phyloP scores from a whole-genome alignment of 2,888 invertebrate species.

The Acleris emargana region DNA sequence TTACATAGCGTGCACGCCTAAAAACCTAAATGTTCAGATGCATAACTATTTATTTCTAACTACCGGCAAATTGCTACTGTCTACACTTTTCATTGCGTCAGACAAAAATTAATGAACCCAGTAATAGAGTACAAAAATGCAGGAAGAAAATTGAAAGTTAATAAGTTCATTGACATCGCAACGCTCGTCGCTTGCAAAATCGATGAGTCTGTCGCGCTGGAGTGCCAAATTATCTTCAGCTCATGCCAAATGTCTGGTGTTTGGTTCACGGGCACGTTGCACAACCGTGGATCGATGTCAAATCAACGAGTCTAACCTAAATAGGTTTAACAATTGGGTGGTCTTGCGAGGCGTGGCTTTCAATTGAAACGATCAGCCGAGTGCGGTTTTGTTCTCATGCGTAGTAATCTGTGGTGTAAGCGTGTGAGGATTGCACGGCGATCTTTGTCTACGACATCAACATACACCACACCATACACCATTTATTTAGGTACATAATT shows the following conservation, averaged over 20 bases:
- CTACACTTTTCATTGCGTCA: slow-evolving; percentile 18
- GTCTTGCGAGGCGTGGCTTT: slow-evolving; percentile 7
- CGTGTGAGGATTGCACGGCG: too few species aligned
- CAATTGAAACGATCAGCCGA: slow-evolving; percentile 22
- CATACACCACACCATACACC: too few species aligned
- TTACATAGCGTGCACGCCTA: slow-evolving; percentile 35
- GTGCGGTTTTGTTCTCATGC: too few species aligned
- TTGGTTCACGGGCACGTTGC: slow-evolving; percentile 58
- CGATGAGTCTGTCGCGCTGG: slow-evolving; percentile 39
- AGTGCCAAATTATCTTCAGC: slow-evolving; percentile 52
- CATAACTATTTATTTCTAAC: slow-evolving; percentile 30
- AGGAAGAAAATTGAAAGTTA: slow-evolving; percentile 31
- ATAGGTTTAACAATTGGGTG: slow-evolving; percentile 18
- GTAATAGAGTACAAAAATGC: slow-evolving; percentile 4
- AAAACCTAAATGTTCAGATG: slow-evolving; percentile 35
- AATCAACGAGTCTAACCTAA: slow-evolving; percentile 21
- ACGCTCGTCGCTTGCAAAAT: slow-evolving; percentile 41
- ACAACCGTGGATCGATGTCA: slow-evolving; percentile 36
- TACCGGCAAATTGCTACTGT: slow-evolving; percentile 32
- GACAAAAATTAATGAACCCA: slow-evolving; percentile 8
- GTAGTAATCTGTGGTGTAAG: too few species aligned
- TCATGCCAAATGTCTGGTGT: slow-evolving; percentile 55
- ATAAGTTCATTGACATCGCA: slow-evolving; percentile 36
- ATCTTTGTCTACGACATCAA: too few species aligned
- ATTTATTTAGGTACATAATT: too few species aligned